Base-by-base conservation (phyloP, 2,113 vertebrate species). In the rabbit (Oryctolagus cuniculus) region DNA sequence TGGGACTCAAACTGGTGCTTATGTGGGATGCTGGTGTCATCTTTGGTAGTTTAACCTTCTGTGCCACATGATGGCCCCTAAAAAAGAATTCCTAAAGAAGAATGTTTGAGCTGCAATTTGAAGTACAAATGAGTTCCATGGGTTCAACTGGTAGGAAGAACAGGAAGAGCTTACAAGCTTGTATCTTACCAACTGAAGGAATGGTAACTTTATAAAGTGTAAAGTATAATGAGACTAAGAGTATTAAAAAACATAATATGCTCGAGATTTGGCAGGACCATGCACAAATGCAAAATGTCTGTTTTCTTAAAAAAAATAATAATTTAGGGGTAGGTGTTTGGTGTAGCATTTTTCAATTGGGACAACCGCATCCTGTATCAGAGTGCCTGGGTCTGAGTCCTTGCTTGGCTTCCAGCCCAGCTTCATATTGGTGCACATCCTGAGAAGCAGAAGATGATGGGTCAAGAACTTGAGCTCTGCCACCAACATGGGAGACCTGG, bases 201-300 rank as follows among this genome's bases (percentile, higher is more conserved):
- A 63, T 11, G 55, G 22, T 38, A 38, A 51, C 1, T 38, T 4
- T 22, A 2, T 49, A 93, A 58, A 7, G n/a, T 55, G 29, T 15
- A 89, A 84, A 75, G 84, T 61, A 36, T 55, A 78, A 67, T 10
- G 29, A 93, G 31, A 10, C 6, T 74, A 53, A 69, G 4, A 36
- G 44, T 61, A 15, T 72, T 61, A 13, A 67, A 78, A 66, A 11
- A 70, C 53, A 36, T 13, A 90, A 13, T 19, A 31, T 27, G 10
- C 13, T 51, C 17, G 6, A 25, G 70, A 84, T 69, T 79, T 38
- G 66, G 25, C 7, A 75, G 38, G 67, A 38, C 6, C 9, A 51
- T 7, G 64, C 73, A 63, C 84, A 93, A 93, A 85, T 92, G 55
- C 55, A 55, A 85, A 94, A 51, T 6, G 25, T 31, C 19, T 55